Evolutionary conservation across 2,113 vertebrate genomes (phyloP), one percentile per base, ranked within the genome.

Genomic region (Cochlearius cochlearius): DNA sequence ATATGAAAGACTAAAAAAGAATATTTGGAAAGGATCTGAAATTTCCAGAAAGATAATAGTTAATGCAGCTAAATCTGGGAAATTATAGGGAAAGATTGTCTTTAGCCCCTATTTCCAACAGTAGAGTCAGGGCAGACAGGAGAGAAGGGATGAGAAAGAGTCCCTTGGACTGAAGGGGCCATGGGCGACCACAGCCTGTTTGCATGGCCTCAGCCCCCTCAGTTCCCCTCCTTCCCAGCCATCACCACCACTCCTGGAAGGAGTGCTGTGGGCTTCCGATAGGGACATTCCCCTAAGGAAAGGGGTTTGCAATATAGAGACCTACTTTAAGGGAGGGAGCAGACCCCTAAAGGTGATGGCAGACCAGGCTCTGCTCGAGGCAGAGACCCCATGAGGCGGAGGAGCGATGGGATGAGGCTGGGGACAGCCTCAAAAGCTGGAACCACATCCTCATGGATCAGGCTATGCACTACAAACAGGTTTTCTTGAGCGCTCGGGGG

Each of bases 271-370:
- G 41, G 23, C 17, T 81, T 76, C 30, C 23, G 15, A 1, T 2
- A 8, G 0, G 1, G 22, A 15, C 3, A 20, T 21, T 5, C 27
- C 18, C 62, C 21, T 13, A 22, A 14, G 47, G 41, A 71, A 5
- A 73, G 8, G 20, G 23, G 5, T 0, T 23, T 75, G 7, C 17
- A 68, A 60, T 20, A 75, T 11, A 6, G 3, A 76, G 8, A 63
- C 9, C 10, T 30, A 0, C 38, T 55, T 32, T 3, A 38, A 50
- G 8, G n/a, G 39, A 76, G 22, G 32, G 32, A 83, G 15, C 10
- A 79, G 83, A 38, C 17, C 26, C 3, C 0, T 32, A 15, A 30
- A 23, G 15, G 39, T 0, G 0, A 52, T 21, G 43, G 13, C 32
- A 86, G 21, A 3, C 17, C 47, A 36, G 22, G 23, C 11, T 64